Evolutionary conservation across 2,113 vertebrate genomes (phyloP).

Genomic region (Jacana jacana): DNA sequence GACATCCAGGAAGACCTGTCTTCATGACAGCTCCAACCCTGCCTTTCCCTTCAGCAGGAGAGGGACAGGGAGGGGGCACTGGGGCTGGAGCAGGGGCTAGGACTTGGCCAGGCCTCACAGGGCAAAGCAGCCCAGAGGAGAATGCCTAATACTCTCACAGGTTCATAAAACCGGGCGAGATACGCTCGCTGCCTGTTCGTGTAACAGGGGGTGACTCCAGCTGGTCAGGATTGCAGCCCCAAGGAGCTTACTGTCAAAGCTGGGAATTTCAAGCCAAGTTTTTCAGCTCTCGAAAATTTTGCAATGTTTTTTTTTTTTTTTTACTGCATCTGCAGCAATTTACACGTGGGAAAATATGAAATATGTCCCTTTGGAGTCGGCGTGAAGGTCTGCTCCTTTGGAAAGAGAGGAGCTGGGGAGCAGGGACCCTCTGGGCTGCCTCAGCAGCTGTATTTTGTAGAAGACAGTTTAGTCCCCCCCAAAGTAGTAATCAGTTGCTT

Average conservation of each 20-base stretch:
- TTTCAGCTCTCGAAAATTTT: conserved; percentile 1
- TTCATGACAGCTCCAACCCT: background rate
- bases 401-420: background rate
- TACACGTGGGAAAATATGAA: background rate
- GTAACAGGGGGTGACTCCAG: background rate
- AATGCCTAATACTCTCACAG: background rate
- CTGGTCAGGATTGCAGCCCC: conserved; percentile 11
- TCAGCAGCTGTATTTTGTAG: background rate
- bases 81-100: background rate
- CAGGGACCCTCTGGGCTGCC: background rate
- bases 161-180: background rate
- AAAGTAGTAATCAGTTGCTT: background rate
- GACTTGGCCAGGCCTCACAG: background rate
- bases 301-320: too few relatives aligned
- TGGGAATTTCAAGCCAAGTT: conserved; percentile 18
- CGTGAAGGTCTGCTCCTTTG: background rate
- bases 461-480: background rate
- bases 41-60: background rate
- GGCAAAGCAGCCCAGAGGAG: background rate
- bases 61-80: background rate
- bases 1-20: background rate
- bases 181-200: background rate
- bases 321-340: background rate
- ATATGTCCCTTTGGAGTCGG: background rate
- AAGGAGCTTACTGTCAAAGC: conserved; percentile 20